Evolutionary conservation across 2,797 vertebrate genomes (phyloP).

Genomic region (Lepilemur ruficaudatus): DNA sequence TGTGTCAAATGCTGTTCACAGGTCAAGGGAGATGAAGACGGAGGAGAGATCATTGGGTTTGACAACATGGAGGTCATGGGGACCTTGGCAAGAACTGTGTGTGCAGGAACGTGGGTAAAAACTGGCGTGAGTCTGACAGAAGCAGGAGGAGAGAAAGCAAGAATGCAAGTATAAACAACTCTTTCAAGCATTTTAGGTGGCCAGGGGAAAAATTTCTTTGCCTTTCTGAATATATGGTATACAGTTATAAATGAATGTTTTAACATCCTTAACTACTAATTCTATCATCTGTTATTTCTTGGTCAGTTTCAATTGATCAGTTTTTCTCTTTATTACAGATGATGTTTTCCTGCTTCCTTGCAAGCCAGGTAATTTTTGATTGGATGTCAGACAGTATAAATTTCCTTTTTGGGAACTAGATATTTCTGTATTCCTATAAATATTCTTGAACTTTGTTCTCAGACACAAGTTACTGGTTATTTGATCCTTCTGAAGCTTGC

Average conservation of each 20-base stretch:
- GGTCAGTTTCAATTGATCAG: not conserved
- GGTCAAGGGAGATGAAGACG: not conserved
- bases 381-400: not conserved
- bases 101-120: not conserved
- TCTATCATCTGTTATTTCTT: not conserved
- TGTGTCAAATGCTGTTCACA: not conserved
- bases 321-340: not conserved
- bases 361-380: not conserved
- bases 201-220: not conserved
- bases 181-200: not conserved
- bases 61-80: not conserved
- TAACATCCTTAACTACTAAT: not conserved
- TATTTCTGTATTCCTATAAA: not conserved
- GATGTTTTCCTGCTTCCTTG: not conserved
- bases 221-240: not conserved
- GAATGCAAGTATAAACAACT: not conserved
- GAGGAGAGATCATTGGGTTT: not conserved
- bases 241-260: not conserved
- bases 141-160: not conserved
- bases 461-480: not conserved
- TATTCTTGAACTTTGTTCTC: constrained; percentile 7
- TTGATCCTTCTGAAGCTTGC: not conserved
- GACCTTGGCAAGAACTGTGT: not conserved
- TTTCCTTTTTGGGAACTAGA: not conserved
- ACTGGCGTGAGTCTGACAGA: not conserved